Percentiles rank a stretch among this genome's conserved stretches.
These are phyloP conservation scores for Campoplex capitator DNA, from an alignment of 2,888 invertebrate genomes.

Conservation along the genomic window DNA sequence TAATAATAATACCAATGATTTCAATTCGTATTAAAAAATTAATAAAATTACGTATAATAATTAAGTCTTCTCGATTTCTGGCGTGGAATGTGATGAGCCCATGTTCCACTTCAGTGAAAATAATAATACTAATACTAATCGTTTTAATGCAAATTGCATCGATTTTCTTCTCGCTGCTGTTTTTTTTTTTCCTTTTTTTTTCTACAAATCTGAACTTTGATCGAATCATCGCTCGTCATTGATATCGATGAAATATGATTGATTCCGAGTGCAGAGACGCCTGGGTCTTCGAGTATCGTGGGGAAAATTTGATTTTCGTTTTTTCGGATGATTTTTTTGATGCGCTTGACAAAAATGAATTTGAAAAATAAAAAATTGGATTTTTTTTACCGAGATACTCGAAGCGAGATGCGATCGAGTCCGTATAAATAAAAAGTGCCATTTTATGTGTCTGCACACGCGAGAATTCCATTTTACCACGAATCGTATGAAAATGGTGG, in stretches of 20 bases:
- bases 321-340: too few species aligned
- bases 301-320: too few species aligned
- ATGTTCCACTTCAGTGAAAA: slow-evolving; percentile 12
- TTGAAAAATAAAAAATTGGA: too few species aligned
- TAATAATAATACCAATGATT: slow-evolving; percentile 24
- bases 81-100: background rate
- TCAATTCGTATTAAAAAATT: slow-evolving; percentile 3
- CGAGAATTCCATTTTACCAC: background rate
- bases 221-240: background rate
- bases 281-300: too few species aligned
- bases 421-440: background rate
- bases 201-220: background rate
- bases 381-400: too few species aligned
- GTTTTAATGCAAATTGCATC: slow-evolving; percentile 10
- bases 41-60: slow-evolving; percentile 19
- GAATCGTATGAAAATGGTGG: background rate
- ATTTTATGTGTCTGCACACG: background rate
- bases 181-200: background rate
- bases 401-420: background rate
- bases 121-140: slow-evolving; percentile 47
- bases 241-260: background rate
- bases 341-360: too few species aligned
- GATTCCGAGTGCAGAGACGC: too few species aligned
- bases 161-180: background rate
- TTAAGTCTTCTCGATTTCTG: slow-evolving; percentile 15